phyloP scores from a whole-genome alignment of 2,113 vertebrate genomes.

The Theropithecus gelada region DNA sequence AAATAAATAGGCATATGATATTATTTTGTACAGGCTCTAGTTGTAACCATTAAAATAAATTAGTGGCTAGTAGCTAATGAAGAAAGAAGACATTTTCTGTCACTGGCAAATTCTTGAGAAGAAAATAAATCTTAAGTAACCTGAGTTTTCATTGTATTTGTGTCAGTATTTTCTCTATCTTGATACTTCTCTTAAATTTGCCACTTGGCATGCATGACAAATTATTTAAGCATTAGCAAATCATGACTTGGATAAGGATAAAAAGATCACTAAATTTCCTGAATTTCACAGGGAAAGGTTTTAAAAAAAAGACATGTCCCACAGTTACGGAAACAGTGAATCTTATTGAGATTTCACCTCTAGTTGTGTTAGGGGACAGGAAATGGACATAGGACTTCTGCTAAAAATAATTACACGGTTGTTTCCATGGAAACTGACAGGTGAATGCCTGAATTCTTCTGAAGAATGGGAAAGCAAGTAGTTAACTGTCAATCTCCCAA shows the following conservation, averaged over 20 bases:
- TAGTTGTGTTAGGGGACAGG: background rate
- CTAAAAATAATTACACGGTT: background rate
- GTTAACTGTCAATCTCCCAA: background rate
- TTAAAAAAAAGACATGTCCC: background rate
- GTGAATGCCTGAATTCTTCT: background rate
- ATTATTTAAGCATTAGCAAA: no score
- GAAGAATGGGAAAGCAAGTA: background rate
- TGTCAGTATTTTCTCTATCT: background rate
- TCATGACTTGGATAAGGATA: background rate
- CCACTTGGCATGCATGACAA: accelerated
- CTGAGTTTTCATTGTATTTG: background rate
- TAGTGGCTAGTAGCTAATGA: background rate
- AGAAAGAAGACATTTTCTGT: background rate
- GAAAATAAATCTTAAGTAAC: background rate
- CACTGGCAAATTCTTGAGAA: background rate
- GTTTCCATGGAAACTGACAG: background rate
- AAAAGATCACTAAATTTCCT: background rate
- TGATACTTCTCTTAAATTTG: background rate
- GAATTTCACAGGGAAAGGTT: background rate
- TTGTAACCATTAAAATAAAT: background rate
- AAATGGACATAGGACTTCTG: background rate
- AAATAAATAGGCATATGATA: background rate
- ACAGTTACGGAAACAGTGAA: no score
- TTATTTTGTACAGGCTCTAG: accelerated
- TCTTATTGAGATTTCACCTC: background rate